Base-by-base conservation (phyloP, 2,113 vertebrate genomes). In the Osmerus mordax region DNA sequence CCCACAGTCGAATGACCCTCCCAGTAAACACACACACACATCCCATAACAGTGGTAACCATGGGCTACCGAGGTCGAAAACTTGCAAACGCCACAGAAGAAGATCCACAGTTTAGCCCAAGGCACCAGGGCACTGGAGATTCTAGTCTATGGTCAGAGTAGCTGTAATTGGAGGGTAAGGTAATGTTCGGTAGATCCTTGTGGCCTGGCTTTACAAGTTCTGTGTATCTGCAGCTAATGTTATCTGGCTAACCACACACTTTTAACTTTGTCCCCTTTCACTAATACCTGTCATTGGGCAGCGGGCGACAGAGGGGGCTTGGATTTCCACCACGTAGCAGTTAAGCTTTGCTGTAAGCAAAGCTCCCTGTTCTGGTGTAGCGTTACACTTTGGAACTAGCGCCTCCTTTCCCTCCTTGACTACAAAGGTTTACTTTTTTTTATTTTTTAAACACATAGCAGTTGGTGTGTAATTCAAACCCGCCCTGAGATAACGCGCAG, bases 311-410 rank as follows among this genome's bases (percentile, higher is more conserved):
- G 62, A 70, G 23, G 25, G 59, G 76, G 67, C 23, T 86, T 81
- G 60, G 69, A 79, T 89, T 88, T 87, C 84, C 55, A 74, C 82
- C 54, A 73, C 23, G 29, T 68, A 2, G 63, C 81, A 75, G 32
- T 81, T 81, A 78, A 89, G 12, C 58, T 36, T 51, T 71, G 71
- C 51, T 79, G 80, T 77, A 84, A 87, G 80, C 80, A 80, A 80
- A 72, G 69, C 32, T 65, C 16, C 36, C 41, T 21, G 64, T 21
- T 51, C 64, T 65, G 70, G 81, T 32, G 65, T 89, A 76, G 8
- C 69, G 70, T 86, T 88, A 82, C 82, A 63, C 76, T 72, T 54
- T 19, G 69, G 68, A 76, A 64, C 78, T 70, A 64, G 66, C 68
- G 52, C 79, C 69, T 69, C 69, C 83, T 83, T 76, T 78, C 71